Percentiles rank a stretch among this genome's conserved stretches.
These are phyloP conservation scores for Drosophila micromelanica DNA, from an alignment of 1,140 invertebrate genomes.

Conservation along the genomic window DNA sequence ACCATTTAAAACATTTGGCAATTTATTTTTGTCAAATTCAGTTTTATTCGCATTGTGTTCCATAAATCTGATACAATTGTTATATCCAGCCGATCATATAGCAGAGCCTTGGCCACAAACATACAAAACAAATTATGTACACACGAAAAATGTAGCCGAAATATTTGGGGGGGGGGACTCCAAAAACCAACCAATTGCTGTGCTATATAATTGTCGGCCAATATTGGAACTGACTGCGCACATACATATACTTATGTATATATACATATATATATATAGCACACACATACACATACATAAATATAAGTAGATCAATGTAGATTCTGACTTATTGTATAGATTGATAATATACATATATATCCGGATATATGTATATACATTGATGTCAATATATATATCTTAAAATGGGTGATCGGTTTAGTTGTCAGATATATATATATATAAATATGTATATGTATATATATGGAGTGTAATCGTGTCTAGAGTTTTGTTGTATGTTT, in stretches of 20 bases:
- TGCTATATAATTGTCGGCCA: slow-evolving; percentile 26
- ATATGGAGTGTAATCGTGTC: too few species aligned
- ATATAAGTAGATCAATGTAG: slow-evolving; percentile 6
- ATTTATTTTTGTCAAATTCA: slow-evolving; percentile 25
- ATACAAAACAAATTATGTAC: slow-evolving; percentile 15
- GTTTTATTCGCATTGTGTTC: slow-evolving; percentile 38
- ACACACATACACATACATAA: slow-evolving; percentile 24
- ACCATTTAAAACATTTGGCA: not conserved
- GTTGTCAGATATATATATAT: not conserved
- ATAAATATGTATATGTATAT: not conserved
- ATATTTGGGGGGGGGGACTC: not conserved
- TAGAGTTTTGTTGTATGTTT: slow-evolving; percentile 23
- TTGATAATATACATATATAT: too few species aligned
- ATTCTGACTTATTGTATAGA: too few species aligned
- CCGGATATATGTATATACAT: too few species aligned
- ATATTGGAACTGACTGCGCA: slow-evolving; percentile 19
- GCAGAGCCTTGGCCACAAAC: slow-evolving; percentile 4
- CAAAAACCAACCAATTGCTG: slow-evolving; percentile 1
- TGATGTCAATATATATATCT: too few species aligned
- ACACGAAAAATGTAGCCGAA: slow-evolving; percentile 9
- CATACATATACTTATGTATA: slow-evolving; percentile 2
- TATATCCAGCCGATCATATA: slow-evolving; percentile 22
- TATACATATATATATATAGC: not conserved
- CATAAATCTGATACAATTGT: slow-evolving; percentile 23
- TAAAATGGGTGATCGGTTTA: too few species aligned